Base-by-base conservation (phyloP, 1,140 invertebrate species). In the Drosophila pruinosa region DNA sequence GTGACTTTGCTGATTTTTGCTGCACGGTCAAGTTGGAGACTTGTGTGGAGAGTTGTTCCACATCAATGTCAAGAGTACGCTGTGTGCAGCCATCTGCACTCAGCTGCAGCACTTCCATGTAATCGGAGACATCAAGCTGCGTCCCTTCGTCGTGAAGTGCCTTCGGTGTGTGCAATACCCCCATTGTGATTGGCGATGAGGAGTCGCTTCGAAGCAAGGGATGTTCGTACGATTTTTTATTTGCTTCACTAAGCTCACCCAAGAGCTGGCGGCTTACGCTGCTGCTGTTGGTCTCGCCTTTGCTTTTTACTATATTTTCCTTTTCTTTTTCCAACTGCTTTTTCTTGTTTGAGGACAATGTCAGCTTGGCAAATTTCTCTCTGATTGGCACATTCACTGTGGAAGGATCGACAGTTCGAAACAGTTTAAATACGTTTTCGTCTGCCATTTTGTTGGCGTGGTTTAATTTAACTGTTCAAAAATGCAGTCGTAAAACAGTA, bases 311-410 rank as follows among this genome's bases (percentile, higher is more conserved):
- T 4, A 12, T 34, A 34, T 34, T 34, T 34, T 22, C 7, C 12
- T 10, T 12, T 3, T 36, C 21, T 21, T 48, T 36, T 5, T 57
- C 56, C 22, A 45, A 41, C 47, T 71, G 52, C 52, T 78, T 88
- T 48, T 89, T 89, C 38, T 85, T 85, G 12, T 76, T 81, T 7
- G 89, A 89, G 14, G 89, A 90, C 5, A 91, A 58, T 19, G 89
- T 91, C 50, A 91, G 57, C 61, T 90, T 91, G 2, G 86, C 65
- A 24, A 90, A 91, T 72, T 83, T 89, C 10, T 90, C 69, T 43
- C 73, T 90, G 4, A 90, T 67, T 0, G 79, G 72, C n/a, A 89
- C 79, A 59, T 85, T 90, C 15, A 89, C 71, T 63, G 80, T 71
- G 41, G 47, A 74, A 1, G 89, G 89, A 75, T 91, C 89, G 15